Evolutionary conservation across 2,888 invertebrate genomes (phyloP).

Genomic region (Athalia circularis): DNA sequence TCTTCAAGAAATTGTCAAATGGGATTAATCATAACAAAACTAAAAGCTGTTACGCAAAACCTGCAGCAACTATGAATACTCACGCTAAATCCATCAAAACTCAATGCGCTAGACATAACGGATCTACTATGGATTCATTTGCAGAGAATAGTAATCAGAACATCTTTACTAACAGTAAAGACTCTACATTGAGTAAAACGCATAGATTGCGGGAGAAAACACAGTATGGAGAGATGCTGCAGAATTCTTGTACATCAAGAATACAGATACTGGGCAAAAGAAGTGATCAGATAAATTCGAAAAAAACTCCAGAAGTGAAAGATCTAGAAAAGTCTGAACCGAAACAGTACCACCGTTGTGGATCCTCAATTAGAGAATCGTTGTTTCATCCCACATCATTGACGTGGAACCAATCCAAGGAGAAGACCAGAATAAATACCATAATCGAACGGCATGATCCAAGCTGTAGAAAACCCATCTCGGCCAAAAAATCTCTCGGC

Average conservation of each 20-base stretch:
- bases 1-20: slow-evolving; percentile 17
- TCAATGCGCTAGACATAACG: neutral
- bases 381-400: neutral
- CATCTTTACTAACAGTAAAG: neutral
- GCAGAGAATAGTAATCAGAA: slow-evolving; percentile 22
- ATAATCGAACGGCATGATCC: slow-evolving; percentile 7
- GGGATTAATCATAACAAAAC: slow-evolving; percentile 8
- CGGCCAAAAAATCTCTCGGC: neutral
- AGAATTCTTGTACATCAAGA: slow-evolving; percentile 59
- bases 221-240: slow-evolving; percentile 64
- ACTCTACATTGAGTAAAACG: slow-evolving; percentile 48
- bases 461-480: neutral
- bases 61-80: neutral
- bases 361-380: neutral
- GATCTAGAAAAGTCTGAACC: slow-evolving; percentile 61
- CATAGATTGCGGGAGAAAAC: slow-evolving; percentile 60
- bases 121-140: slow-evolving; percentile 4
- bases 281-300: slow-evolving; percentile 47
- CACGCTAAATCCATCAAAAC: neutral
- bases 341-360: slow-evolving; percentile 11
- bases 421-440: neutral
- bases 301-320: slow-evolving; percentile 57
- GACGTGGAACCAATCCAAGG: neutral
- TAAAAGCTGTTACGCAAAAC: neutral
- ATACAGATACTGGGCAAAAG: slow-evolving; percentile 52